Percentiles rank a stretch among this genome's conserved stretches.
phyloP scores from a whole-genome alignment of 2,888 invertebrate species.

The Galerucella nymphaeae region DNA sequence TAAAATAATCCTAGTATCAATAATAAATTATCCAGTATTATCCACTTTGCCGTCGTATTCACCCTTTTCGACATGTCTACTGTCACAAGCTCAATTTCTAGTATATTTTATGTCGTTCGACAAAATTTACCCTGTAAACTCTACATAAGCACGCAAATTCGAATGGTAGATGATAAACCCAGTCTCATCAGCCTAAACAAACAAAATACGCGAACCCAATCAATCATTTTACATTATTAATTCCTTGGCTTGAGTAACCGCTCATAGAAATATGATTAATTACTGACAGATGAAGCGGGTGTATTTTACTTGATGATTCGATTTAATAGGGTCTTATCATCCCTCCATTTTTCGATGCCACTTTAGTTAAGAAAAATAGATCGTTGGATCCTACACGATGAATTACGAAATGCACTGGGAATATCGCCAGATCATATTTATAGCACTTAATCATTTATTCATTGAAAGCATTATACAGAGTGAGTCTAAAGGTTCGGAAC shows the following conservation, averaged over 20 bases:
- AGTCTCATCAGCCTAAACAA: constrained; percentile 29
- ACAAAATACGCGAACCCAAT: constrained; percentile 26
- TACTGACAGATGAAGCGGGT: constrained; percentile 34
- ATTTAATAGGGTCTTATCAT: constrained; percentile 21
- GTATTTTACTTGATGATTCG: constrained; percentile 30
- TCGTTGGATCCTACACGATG: constrained; percentile 3
- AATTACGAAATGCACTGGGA: not conserved
- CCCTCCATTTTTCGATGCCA: constrained; percentile 13
- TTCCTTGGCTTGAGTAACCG: constrained; percentile 21
- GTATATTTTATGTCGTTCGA: constrained; percentile 23
- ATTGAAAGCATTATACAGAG: no score
- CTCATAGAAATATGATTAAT: constrained; percentile 32
- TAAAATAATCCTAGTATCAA: constrained; percentile 25
- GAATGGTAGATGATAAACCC: constrained; percentile 13
- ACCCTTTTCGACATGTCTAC: constrained; percentile 27
- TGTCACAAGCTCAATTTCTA: constrained; percentile 20
- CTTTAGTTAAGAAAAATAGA: constrained; percentile 3
- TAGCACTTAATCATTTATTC: not conserved
- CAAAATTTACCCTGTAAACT: constrained; percentile 23
- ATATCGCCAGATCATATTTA: not conserved
- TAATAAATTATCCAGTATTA: constrained; percentile 27
- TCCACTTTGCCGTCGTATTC: constrained; percentile 21
- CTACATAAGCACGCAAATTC: constrained; percentile 26
- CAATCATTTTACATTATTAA: constrained; percentile 32
- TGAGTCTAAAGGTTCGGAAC: no score